These are phyloP conservation scores for Microtus ochrogaster DNA, from an alignment of 2,113 vertebrate species.

Conservation along the genomic window DNA sequence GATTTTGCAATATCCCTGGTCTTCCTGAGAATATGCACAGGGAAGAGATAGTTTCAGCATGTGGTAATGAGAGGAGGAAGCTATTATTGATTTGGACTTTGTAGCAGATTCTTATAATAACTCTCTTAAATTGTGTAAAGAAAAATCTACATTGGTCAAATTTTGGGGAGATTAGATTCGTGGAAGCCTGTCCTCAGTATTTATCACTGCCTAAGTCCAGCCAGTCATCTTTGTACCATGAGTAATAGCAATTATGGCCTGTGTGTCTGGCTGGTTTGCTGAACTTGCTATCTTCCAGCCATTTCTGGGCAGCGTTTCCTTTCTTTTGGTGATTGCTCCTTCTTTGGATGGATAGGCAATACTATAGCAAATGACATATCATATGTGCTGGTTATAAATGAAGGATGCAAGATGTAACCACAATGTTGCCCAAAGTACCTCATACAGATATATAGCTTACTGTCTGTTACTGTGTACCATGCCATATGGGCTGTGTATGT, in stretches of 20 bases:
- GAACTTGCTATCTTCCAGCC: conserved; percentile 36
- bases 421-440: background rate
- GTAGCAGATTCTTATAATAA: background rate
- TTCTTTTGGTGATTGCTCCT: conserved; percentile 14
- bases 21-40: background rate
- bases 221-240: background rate
- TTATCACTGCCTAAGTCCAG: conserved; percentile 51
- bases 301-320: conserved; percentile 42
- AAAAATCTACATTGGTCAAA: conserved; percentile 34
- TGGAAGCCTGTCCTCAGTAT: conserved; percentile 30
- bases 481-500: background rate
- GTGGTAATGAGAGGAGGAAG: conserved; percentile 14
- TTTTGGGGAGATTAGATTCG: background rate
- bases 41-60: background rate
- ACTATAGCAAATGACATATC: conserved; percentile 9
- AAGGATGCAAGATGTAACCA: background rate
- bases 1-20: background rate
- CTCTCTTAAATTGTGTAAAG: conserved; percentile 11
- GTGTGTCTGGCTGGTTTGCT: conserved; percentile 17
- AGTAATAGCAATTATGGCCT: conserved; percentile 53
- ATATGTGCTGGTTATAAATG: conserved; percentile 30
- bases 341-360: background rate
- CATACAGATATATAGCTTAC: background rate
- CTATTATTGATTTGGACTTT: background rate
- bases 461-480: background rate